Evolutionary conservation across 2,797 vertebrate genomes (phyloP).

Genomic region (Sebastes melanostomus): DNA sequence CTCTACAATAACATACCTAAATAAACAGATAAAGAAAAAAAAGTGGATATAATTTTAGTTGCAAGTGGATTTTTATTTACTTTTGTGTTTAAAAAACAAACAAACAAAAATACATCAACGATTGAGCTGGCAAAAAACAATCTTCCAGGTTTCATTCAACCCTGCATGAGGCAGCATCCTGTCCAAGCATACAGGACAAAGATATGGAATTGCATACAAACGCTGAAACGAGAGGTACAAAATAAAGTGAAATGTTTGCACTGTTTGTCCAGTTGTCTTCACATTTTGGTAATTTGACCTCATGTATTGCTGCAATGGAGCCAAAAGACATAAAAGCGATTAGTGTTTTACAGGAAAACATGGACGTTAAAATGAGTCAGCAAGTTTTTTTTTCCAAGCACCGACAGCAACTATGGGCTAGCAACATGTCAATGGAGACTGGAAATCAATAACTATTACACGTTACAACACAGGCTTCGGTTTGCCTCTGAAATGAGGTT

Average conservation of each 20-base stretch:
- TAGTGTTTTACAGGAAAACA: conserved; percentile 47
- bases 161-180: conserved; percentile 22
- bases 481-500: conserved; percentile 30
- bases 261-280: conserved; percentile 54
- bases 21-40: neutral
- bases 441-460: conserved; percentile 34
- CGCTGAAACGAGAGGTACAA: conserved; percentile 44
- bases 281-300: conserved; percentile 55
- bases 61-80: conserved; percentile 68
- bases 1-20: neutral
- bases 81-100: conserved; percentile 58
- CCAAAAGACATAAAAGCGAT: conserved; percentile 31
- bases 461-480: conserved; percentile 5
- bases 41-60: conserved; percentile 8
- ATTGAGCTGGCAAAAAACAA: conserved; percentile 29
- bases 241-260: conserved; percentile 34
- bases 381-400: neutral
- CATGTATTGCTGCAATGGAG: conserved; percentile 24
- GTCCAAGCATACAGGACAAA: conserved; percentile 20
- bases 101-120: conserved; percentile 42
- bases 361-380: conserved; percentile 25
- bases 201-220: conserved; percentile 32
- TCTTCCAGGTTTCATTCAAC: conserved; percentile 30
- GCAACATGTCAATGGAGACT: conserved; percentile 18
- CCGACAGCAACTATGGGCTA: neutral